Conservation (phyloP, 2,888 invertebrate species). For the Holacanthella duospinosa region DNA sequence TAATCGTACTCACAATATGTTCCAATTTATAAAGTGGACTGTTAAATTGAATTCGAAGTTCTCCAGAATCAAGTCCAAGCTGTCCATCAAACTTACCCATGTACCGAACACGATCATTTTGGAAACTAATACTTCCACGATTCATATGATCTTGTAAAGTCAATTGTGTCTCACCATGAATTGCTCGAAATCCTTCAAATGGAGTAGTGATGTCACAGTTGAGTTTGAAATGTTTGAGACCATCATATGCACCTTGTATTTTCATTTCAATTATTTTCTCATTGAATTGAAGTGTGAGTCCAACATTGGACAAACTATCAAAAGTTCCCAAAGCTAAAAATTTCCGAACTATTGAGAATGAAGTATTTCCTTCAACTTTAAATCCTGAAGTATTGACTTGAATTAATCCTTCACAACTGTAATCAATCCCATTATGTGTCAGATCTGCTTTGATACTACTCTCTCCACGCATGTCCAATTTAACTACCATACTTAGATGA, state of each 20-base stretch:
- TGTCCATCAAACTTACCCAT: slow-evolving; percentile 24
- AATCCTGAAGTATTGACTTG: slow-evolving; percentile 14
- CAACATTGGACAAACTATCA: slow-evolving; percentile 6
- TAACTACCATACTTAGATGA: slow-evolving; percentile 15
- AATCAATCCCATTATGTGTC: slow-evolving; percentile 21
- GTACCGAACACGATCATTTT: slow-evolving; percentile 31
- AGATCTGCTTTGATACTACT: slow-evolving; percentile 20
- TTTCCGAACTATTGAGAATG: slow-evolving; percentile 20
- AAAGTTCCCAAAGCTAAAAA: slow-evolving; percentile 15
- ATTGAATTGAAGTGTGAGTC: slow-evolving; percentile 18
- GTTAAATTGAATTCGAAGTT: slow-evolving; percentile 24
- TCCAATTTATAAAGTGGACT: slow-evolving; percentile 28
- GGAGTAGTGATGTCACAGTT: slow-evolving; percentile 27
- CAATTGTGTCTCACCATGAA: slow-evolving; percentile 20
- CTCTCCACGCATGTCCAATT: slow-evolving; percentile 17
- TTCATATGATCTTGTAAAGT: slow-evolving; percentile 6
- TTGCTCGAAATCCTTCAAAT: slow-evolving; percentile 17
- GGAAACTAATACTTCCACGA: slow-evolving; percentile 17
- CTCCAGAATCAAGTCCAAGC: background rate
- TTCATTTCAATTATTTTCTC: slow-evolving; percentile 26
- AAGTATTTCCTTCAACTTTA: slow-evolving; percentile 21
- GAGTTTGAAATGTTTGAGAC: slow-evolving; percentile 17
- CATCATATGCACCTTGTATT: slow-evolving; percentile 22
- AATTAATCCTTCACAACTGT: slow-evolving; percentile 23
- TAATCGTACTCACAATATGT: slow-evolving; percentile 18